Evolutionary conservation across 2,888 invertebrate genomes (phyloP), one percentile per base, ranked within the genome.

Genomic region (Heliconius charithonia): DNA sequence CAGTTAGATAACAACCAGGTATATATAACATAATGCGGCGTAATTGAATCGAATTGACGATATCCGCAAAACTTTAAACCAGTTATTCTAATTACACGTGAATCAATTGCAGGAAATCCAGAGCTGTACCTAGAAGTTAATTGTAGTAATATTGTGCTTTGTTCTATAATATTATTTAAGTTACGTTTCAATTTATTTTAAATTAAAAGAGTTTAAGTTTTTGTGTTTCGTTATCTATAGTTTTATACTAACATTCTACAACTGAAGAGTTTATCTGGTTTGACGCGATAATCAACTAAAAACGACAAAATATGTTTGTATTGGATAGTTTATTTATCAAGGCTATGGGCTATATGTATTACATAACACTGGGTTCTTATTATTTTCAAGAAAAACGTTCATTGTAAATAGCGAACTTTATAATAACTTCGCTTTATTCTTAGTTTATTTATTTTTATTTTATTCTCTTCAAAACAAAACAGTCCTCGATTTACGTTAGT

Each of bases 11-110:
- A 59, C 29, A 72, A 51, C 27, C 13, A 59, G 32, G 59, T 37
- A 72, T 10, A 12, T 12, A 27, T 7, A 25, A n/a, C 41, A 59
- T 59, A 66, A 59, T 67, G 37, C 65, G 51, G 45, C 29, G 29
- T 73, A 62, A 62, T 45, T 45, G 62, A 65, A 63, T 56, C 63
- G 63, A 63, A 74, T 74, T 74, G 63, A 63, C 62, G 74, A 74
- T 41, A 74, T 74, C 74, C 74, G 78, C 66, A 62, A 74, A 32
- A 74, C 22, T 56, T 78, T 66, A 67, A 74, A 78, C 78, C 78
- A 78, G 78, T 78, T 78, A 73, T 59, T 41, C 45, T 78, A 74
- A 78, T 78, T 73, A 78, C 62, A 59, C 69, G 67, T 29, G 67
- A 59, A 74, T 62, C 74, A 41, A 74, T 74, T 72, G 37, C 59